These are phyloP conservation scores for Parasteatoda lunata DNA, from an alignment of 2,888 invertebrate species.

Conservation along the genomic window DNA sequence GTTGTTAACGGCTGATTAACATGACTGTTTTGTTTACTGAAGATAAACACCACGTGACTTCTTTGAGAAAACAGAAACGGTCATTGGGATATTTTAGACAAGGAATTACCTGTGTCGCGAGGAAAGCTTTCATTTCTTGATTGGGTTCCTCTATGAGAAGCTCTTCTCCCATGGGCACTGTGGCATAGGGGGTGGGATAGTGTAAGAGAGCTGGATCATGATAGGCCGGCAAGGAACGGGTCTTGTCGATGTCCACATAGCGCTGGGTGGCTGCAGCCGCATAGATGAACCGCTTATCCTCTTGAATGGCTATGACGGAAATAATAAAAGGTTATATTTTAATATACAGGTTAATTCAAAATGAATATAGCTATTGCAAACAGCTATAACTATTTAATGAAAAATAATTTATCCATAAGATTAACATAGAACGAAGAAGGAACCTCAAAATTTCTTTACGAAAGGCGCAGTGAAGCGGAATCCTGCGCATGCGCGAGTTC, in stretches of 20 bases:
- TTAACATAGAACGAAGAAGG: too few species aligned
- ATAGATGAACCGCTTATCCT: constrained; percentile 64
- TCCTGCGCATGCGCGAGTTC: too few species aligned
- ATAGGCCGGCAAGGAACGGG: constrained; percentile 55
- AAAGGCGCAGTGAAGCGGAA: too few species aligned
- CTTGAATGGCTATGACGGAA: constrained; percentile 55
- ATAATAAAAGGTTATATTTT: too few species aligned
- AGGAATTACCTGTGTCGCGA: constrained; percentile 47
- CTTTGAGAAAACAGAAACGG: not conserved
- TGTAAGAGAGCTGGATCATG: constrained; percentile 56
- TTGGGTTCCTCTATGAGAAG: constrained; percentile 36
- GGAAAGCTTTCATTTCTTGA: constrained; percentile 64
- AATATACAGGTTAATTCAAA: too few species aligned
- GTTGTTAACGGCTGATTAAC: too few species aligned
- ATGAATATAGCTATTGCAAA: too few species aligned
- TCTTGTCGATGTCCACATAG: constrained; percentile 68
- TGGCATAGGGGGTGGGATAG: constrained; percentile 67
- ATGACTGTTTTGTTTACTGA: not conserved
- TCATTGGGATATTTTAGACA: not conserved
- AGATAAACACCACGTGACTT: not conserved
- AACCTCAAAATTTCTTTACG: too few species aligned
- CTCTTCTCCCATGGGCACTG: constrained; percentile 64
- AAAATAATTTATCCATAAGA: too few species aligned
- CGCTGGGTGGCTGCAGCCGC: constrained; percentile 54
- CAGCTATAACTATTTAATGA: too few species aligned